Evolutionary conservation across 64 coral and sea anemone species (phyloP).

Genomic region (Astreopora myriophthalma): DNA sequence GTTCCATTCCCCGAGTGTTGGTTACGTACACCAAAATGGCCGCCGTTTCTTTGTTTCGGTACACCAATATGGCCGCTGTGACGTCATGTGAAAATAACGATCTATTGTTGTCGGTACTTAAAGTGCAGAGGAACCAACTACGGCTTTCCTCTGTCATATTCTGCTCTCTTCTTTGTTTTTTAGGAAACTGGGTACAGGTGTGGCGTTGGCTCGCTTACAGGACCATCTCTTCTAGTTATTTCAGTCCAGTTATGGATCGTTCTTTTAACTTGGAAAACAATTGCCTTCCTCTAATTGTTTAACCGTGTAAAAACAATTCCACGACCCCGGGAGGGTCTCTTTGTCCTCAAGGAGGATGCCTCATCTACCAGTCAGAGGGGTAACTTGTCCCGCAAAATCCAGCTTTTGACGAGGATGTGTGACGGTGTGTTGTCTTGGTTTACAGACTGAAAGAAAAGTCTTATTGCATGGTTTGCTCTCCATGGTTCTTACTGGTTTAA

Average conservation of each 20-base stretch:
- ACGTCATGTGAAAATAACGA: too few species aligned
- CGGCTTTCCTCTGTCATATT: neutral
- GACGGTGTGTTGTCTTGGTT: too few species aligned
- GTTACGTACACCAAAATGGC: too few species aligned
- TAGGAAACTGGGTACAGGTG: slow-evolving; percentile 33
- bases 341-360: neutral
- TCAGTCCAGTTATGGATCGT: neutral
- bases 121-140: neutral
- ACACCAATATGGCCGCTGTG: too few species aligned
- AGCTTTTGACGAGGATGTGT: neutral
- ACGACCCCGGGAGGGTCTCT: neutral
- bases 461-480: too few species aligned
- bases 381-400: neutral
- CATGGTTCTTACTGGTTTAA: too few species aligned
- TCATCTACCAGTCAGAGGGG: neutral
- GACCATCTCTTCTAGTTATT: neutral
- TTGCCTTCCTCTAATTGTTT: neutral
- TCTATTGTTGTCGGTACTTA: too few species aligned
- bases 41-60: too few species aligned
- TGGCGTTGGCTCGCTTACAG: neutral
- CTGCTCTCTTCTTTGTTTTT: neutral
- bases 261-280: neutral
- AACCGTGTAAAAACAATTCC: neutral
- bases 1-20: too few species aligned
- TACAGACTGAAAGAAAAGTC: too few species aligned